phyloP scores from a whole-genome alignment of 1,140 invertebrate genomes.

The Ostrea edulis region DNA sequence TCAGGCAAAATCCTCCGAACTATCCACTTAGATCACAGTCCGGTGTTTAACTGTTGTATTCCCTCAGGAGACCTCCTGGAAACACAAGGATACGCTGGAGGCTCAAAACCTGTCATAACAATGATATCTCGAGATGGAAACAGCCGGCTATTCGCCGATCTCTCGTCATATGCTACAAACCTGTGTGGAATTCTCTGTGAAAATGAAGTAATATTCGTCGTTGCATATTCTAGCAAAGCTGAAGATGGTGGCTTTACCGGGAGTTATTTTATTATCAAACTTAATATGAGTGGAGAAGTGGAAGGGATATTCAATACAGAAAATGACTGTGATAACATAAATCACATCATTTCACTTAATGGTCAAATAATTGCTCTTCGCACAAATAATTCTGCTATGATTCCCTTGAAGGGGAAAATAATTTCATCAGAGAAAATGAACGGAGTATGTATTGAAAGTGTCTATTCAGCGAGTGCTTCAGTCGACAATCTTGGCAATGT shows the following conservation, averaged over 20 bases:
- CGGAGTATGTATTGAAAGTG: neutral
- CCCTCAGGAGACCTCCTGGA: neutral
- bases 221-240: neutral
- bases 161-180: neutral
- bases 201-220: neutral
- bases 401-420: neutral
- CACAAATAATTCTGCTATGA: neutral
- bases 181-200: neutral
- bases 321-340: neutral
- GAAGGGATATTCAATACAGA: neutral
- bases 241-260: neutral
- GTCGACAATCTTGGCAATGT: slow-evolving; percentile 5
- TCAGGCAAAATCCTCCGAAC: neutral
- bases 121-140: neutral
- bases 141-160: neutral
- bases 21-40: neutral
- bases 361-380: neutral
- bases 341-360: neutral
- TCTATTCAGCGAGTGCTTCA: neutral
- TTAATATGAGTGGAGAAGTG: neutral
- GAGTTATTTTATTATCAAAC: neutral
- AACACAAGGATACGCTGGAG: neutral
- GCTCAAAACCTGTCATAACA: neutral
- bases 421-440: neutral
- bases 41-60: neutral